Base-by-base conservation (phyloP, 1,140 invertebrate genomes). In the Bombus waltoni region DNA sequence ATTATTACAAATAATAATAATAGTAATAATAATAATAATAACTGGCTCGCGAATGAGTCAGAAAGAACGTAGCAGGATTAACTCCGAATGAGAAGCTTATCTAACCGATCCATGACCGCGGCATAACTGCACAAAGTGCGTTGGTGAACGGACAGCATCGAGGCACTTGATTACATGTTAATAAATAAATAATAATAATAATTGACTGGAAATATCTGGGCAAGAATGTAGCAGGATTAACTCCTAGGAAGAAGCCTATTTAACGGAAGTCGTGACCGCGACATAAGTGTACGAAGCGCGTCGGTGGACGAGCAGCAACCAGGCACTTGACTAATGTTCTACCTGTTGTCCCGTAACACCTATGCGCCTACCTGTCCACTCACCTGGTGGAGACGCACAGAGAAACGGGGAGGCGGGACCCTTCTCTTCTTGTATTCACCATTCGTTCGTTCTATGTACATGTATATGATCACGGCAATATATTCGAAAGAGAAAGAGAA, bases 281-380 rank as follows among this genome's bases (percentile, higher is more conserved):
- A 66, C 88, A 74, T 80, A 90, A 88, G 28, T 32, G 22, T 40
- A 10, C 28, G 38, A 13, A 75, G 85, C 59, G 85, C 59, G 81
- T 85, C 84, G 59, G 85, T 72, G 90, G 74, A 85, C 83, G 85
- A 83, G 85, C 78, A 81, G 85, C 90, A 91, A 93, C 93, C 85
- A 93, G 92, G 90, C 92, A 90, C 92, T 94, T 94, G 93, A 94
- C 93, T 94, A 93, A 94, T 93, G 93, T 92, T 94, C 93, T 93
- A 93, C 93, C 92, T 93, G 92, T 93, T 94, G 92, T 94, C 89
- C 90, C 81, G 92, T 84, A 92, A 91, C 92, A 92, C 92, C 91
- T 92, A 93, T 91, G 85, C 89, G 87, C 89, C 89, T 90, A 89
- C 88, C 88, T 89, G 80, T 91, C 88, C 82, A 86, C 84, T 91